Percentiles rank a stretch among this genome's conserved stretches.
Conservation (phyloP, 2,888 invertebrate genomes). For the Oxyteleia sp. region DNA sequence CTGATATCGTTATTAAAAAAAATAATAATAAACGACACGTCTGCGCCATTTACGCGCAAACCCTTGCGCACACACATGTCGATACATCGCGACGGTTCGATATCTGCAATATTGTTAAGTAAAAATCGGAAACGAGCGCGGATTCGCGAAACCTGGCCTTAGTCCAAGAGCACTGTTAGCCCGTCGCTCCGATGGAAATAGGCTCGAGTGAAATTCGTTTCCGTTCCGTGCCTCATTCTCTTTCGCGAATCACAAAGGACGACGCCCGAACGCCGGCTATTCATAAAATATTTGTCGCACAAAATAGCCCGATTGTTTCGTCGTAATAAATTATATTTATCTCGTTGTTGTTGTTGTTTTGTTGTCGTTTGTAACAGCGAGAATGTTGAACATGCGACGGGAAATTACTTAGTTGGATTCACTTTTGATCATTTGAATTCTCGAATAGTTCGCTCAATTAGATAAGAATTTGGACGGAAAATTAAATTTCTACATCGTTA, state of each 20-base stretch:
- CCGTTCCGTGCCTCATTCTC: not conserved
- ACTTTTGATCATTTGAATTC: not conserved
- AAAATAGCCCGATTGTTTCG: constrained; percentile 6
- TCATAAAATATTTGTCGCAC: constrained; percentile 14
- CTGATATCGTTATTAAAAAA: too few species aligned
- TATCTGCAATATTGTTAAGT: constrained; percentile 16
- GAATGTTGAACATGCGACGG: not conserved
- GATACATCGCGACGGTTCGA: not conserved
- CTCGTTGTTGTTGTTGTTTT: not conserved
- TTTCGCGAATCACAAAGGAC: constrained; percentile 11
- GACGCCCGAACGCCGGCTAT: not conserved
- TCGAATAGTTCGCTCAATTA: not conserved
- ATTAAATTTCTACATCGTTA: constrained; percentile 1
- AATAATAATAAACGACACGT: too few species aligned
- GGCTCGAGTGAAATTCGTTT: constrained; percentile 11
- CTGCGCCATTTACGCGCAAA: too few species aligned
- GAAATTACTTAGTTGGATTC: not conserved
- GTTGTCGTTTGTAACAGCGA: not conserved
- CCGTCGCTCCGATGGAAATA: constrained; percentile 7
- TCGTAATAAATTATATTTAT: not conserved
- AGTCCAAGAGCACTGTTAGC: constrained; percentile 4
- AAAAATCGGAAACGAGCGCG: constrained; percentile 11
- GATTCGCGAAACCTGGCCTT: constrained; percentile 5
- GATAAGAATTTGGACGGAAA: not conserved
- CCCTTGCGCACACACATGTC: too few species aligned